These are phyloP conservation scores for Cydia strobilella DNA, from an alignment of 1,140 invertebrate genomes.

Conservation along the genomic window DNA sequence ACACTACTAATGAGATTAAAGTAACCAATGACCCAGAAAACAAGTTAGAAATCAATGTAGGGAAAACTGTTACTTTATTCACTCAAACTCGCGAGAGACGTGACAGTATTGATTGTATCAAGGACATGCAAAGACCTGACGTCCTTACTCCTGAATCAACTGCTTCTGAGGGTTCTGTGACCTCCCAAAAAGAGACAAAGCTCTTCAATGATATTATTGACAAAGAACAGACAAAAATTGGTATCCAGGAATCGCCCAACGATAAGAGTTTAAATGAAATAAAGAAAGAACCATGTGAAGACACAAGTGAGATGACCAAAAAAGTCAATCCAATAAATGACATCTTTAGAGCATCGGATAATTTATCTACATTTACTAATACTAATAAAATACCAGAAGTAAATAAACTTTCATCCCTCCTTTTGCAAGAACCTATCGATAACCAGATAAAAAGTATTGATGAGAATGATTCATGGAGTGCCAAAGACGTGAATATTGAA, in stretches of 20 bases:
- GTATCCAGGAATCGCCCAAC: background rate
- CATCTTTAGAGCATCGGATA: slow-evolving; percentile 8
- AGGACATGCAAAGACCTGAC: slow-evolving; percentile 39
- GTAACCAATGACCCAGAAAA: slow-evolving; percentile 69
- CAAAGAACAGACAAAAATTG: background rate
- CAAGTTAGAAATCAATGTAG: slow-evolving; percentile 69
- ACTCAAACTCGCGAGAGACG: slow-evolving; percentile 42
- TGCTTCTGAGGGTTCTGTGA: slow-evolving; percentile 1
- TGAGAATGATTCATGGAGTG: slow-evolving; percentile 88
- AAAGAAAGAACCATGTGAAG: slow-evolving; percentile 8
- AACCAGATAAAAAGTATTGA: slow-evolving; percentile 74
- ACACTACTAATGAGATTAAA: slow-evolving; percentile 78
- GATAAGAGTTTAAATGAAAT: slow-evolving; percentile 8
- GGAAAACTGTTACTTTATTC: slow-evolving; percentile 61
- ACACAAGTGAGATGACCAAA: background rate
- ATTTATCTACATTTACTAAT: slow-evolving; percentile 23
- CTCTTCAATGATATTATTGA: slow-evolving; percentile 3
- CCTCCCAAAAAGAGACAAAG: slow-evolving; percentile 6
- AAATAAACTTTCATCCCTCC: slow-evolving; percentile 41
- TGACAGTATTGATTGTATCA: slow-evolving; percentile 36
- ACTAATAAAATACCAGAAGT: slow-evolving; percentile 36
- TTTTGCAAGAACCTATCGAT: slow-evolving; percentile 41
- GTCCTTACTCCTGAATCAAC: slow-evolving; percentile 21
- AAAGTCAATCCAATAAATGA: slow-evolving; percentile 2
- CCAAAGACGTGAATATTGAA: slow-evolving; percentile 88